A percentile compares a stretch with the other conserved stretches of the same genome.
Evolutionary conservation across 2,888 invertebrate species (phyloP).

Genomic region (Oxycera nigricornis): DNA sequence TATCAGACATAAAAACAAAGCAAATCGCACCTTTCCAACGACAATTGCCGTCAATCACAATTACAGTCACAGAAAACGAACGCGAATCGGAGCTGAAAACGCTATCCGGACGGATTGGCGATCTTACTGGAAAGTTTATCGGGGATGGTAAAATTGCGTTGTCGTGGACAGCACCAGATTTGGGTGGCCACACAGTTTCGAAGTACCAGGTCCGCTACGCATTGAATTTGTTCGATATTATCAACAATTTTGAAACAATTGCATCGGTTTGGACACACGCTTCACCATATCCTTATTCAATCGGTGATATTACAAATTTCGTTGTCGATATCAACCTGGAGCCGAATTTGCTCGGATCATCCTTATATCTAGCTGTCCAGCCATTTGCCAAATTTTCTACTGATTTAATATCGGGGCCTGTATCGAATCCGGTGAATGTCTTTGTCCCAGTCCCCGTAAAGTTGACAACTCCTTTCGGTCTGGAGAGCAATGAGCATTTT

Average conservation of each 20-base stretch:
- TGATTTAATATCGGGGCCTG: constrained; percentile 58
- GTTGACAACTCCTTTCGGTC: not conserved
- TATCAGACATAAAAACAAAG: constrained; percentile 61
- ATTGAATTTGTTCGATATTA: constrained; percentile 59
- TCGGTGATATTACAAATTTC: constrained; percentile 65
- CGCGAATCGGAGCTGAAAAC: constrained; percentile 48
- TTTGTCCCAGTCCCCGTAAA: constrained; percentile 57
- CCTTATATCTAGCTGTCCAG: constrained; percentile 65
- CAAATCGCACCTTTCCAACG: constrained; percentile 65
- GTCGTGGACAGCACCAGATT: constrained; percentile 69
- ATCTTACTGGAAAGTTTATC: constrained; percentile 56
- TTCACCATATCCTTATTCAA: constrained; percentile 62
- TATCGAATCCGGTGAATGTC: constrained; percentile 66
- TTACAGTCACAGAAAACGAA: constrained; percentile 61
- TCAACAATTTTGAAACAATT: constrained; percentile 63
- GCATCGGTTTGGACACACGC: constrained; percentile 62
- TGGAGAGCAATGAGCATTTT: not conserved
- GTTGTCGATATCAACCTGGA: constrained; percentile 59
- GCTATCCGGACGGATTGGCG: constrained; percentile 64
- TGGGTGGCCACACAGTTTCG: constrained; percentile 64
- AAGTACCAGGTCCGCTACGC: constrained; percentile 66
- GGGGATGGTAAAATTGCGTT: constrained; percentile 64
- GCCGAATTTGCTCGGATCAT: constrained; percentile 62
- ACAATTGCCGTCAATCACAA: constrained; percentile 63
- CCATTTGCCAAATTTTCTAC: constrained; percentile 62